Evolutionary conservation across 2,113 vertebrate genomes (phyloP), one percentile per base, ranked within the genome.

Genomic region (Hyla sarda): DNA sequence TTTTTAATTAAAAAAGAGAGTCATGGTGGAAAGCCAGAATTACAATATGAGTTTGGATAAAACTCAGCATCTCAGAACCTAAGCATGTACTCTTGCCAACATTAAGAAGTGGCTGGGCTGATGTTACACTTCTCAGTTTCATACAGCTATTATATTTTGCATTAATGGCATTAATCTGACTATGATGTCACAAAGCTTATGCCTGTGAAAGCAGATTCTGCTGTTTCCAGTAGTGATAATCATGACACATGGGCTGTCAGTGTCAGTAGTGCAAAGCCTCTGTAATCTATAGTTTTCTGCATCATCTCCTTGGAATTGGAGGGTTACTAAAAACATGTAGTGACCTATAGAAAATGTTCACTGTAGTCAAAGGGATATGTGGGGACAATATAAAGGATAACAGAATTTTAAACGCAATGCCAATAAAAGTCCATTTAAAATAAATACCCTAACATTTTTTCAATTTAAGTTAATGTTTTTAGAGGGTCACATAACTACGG

Each of bases 141-240:
- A 54, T 54, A 13, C 16, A 19, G 47, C 47, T 77, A 54, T 77
- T 77, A 77, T 50, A 77, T 77, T 77, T 79, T 79, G 32, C 77
- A 79, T 77, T 74, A 74, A 74, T 77, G n/a, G 75, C 47, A 77
- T 56, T 79, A 58, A 79, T 58, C 76, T 58, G 52, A 30, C 50
- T 21, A 79, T 79, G 76, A 79, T 79, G 54, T 79, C 76, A 79
- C 30, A 76, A 25, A 32, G 28, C 11, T 76, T 52, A 28, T 76
- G 74, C 74, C 54, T 17, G 28, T 76, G 47, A 50, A 52, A 76
- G 74, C 74, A 76, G 74, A 76, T 76, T 76, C 25, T 32, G 48
- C 47, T 52, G 19, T 30, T 76, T 28, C 25, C 74, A 30, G 74
- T 7, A 52, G 48, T 32, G 74, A 54, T 47, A 76, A 32, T 32